These are phyloP conservation scores for Euthynnus affinis DNA, from an alignment of 2,797 vertebrate genomes.

Conservation along the genomic window DNA sequence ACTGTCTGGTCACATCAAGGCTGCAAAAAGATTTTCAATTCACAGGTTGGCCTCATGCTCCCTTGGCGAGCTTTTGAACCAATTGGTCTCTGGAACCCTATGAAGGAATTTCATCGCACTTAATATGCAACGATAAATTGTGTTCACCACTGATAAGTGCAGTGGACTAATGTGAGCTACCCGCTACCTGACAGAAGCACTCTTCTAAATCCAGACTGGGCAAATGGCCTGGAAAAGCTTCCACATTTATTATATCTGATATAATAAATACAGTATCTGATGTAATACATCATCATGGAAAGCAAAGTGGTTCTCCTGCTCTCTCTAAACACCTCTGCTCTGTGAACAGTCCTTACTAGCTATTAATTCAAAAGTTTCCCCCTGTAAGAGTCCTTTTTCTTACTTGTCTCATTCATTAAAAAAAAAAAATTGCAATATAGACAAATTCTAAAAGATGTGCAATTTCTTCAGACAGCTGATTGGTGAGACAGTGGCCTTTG, in stretches of 20 bases:
- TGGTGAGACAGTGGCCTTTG: neutral
- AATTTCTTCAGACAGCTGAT: slow-evolving; percentile 1
- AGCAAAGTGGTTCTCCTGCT: slow-evolving; percentile 38
- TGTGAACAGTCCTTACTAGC: slow-evolving; percentile 21
- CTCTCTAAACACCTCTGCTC: slow-evolving; percentile 21
- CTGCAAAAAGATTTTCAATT: slow-evolving; percentile 53
- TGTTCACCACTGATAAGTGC: slow-evolving; percentile 44
- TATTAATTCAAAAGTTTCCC: slow-evolving; percentile 31
- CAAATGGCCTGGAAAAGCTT: slow-evolving; percentile 47
- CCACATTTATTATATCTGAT: slow-evolving; percentile 54
- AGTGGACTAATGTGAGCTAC: slow-evolving; percentile 13
- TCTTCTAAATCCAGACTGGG: slow-evolving; percentile 9
- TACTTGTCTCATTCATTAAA: slow-evolving; percentile 17
- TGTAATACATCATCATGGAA: slow-evolving; percentile 45
- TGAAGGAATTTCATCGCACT: slow-evolving; percentile 34
- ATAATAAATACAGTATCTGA: slow-evolving; percentile 54
- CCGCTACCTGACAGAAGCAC: slow-evolving; percentile 4
- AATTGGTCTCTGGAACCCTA: slow-evolving; percentile 22
- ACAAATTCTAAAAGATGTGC: neutral
- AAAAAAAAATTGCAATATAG: neutral
- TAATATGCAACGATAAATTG: slow-evolving; percentile 61
- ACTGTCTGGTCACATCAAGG: slow-evolving; percentile 21
- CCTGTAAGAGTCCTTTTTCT: neutral
- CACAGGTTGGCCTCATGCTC: slow-evolving; percentile 28
- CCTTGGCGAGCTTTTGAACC: slow-evolving; percentile 36